Conservation (phyloP, 2,888 invertebrate genomes). For the Clusia tigrina region DNA sequence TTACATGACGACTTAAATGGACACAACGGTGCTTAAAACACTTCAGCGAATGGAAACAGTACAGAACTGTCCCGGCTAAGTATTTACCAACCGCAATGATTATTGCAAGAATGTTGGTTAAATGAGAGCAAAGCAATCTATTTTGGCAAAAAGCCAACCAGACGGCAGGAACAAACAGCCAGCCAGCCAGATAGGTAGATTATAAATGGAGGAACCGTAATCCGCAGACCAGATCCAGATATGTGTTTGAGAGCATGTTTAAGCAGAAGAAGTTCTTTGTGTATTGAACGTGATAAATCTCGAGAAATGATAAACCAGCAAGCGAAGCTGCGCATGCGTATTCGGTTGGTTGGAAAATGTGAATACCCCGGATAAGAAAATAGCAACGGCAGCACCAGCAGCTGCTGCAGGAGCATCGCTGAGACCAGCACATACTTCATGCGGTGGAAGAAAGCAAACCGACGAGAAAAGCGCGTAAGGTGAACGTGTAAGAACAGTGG, state of each 20-base stretch:
- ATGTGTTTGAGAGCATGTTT: neutral
- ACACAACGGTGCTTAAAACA: neutral
- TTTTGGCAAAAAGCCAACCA: neutral
- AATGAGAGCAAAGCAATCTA: conserved; percentile 27
- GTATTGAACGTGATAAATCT: neutral
- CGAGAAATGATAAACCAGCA: too few relatives aligned
- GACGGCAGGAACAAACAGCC: neutral
- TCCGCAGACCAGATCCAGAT: neutral
- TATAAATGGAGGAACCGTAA: neutral
- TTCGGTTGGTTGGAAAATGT: neutral
- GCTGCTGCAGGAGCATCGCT: too few relatives aligned
- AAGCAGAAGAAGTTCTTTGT: neutral
- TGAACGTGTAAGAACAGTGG: neutral
- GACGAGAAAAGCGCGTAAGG: too few relatives aligned
- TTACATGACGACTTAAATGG: conserved; percentile 5
- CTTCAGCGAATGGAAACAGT: neutral
- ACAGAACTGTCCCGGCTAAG: neutral
- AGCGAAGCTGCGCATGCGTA: neutral
- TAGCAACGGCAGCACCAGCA: neutral
- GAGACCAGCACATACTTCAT: too few relatives aligned
- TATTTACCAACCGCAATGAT: neutral
- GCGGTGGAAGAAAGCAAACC: too few relatives aligned
- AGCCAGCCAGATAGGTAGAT: neutral
- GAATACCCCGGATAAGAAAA: neutral
- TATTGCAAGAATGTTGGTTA: neutral